Base-by-base conservation (phyloP, 1,140 invertebrate species). In the Dendroctonus valens region DNA sequence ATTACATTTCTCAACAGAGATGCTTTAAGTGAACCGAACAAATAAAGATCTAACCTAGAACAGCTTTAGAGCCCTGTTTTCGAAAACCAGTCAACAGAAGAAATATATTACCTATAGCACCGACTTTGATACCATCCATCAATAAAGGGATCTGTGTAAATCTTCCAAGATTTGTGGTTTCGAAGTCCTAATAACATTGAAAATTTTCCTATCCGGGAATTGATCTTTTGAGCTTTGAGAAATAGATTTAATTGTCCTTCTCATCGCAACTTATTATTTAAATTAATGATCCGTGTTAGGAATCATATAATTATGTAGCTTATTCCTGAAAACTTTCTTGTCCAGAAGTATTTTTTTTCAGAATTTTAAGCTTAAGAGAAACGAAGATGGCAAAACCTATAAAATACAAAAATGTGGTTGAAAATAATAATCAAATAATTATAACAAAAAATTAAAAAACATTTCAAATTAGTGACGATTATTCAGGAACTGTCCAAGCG, bases 111-210 rank as follows among this genome's bases (percentile, higher is more conserved):
- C 65, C 65, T 40, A 60, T 55, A 55, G 65, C 44, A 51, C 52
- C 65, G 65, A 67, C 51, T 67, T 67, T 67, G 65, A 67, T 67
- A 60, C 49, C 38, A 49, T 54, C 58, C 65, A 67, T 67, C 65
- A 67, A 67, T 67, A 67, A 67, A 55, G 49, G 58, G 65, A 67
- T 67, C 65, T 59, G 65, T 53, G 61, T 67, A 67, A 67, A 67
- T 67, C 65, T 67, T 61, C 15, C 38, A 37, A 50, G 46, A 41
- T 65, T 57, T 57, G 64, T 46, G 55, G 64, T 53, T 65, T 65
- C 48, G 6, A 4, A 49, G 46, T 57, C 42, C 52, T 49, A 54
- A 65, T 65, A 12, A 65, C 53, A 9, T 37, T 48, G 12, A 53
- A 62, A 41, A n/a, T 62, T 51, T 12, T 15, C 15, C 26, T 26